Evolutionary conservation across 2,888 invertebrate species (phyloP), one percentile per base, ranked within the genome.

Genomic region (Pristionchus japonicus): DNA sequence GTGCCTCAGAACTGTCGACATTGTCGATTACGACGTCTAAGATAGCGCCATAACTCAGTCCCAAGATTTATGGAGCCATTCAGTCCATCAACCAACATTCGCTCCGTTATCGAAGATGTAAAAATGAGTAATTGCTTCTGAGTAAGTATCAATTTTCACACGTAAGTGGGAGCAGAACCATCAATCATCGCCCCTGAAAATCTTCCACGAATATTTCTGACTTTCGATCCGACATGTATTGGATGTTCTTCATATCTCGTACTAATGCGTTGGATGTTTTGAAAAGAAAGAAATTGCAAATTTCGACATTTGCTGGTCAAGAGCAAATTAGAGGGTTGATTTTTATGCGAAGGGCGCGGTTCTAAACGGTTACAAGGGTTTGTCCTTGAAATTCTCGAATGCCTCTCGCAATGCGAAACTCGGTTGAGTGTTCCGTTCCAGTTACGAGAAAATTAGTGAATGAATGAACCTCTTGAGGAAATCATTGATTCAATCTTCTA

Each of bases 351-450:
- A 57, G 57, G 57, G 57, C n/a, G 57, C 57, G 57, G 57, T 57
- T 57, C n/a, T n/a, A 57, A 57, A 57, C 57, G 9, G n/a, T 67
- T 67, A 31, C 34, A 34, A 13, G 64, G 1, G 31, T 37, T 70
- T 70, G 70, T 70, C 70, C 70, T 70, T 70, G 70, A 70, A 70
- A 23, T n/a, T 70, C 37, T 67, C 31, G 34, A 67, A 17, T 3
- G 67, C 27, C 61, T 34, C 64, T 67, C 15, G 13, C 34, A 15
- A 17, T 37, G 2, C 37, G 20, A 70, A 57, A 57, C 6, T 57
- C 23, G 57, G 57, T 67, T 37, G 70, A 70, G 70, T 70, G 70
- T 70, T 70, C 37, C 70, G 70, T 37, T 70, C 70, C 37, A 70
- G 70, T 70, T 34, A 67, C 31, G 13, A 13, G 9, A 31, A 64